phyloP scores from a whole-genome alignment of 2,888 invertebrate species.

The Scaptomyza flava region DNA sequence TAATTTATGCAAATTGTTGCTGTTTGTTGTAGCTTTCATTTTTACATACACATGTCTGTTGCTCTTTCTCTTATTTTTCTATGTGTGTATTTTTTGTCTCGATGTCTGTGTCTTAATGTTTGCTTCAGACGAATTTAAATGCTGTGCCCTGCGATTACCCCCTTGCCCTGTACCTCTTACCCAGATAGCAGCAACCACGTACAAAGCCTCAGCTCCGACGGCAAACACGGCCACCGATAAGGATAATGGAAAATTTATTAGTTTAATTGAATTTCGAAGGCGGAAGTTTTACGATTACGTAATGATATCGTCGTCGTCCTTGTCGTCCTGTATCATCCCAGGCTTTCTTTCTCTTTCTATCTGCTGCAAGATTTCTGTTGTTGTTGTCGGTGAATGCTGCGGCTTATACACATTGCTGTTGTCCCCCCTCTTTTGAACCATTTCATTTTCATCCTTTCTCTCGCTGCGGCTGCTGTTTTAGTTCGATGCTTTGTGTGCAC shows the following conservation, averaged over 20 bases:
- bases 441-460: slow-evolving; percentile 5
- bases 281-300: slow-evolving; percentile 78
- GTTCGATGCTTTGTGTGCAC: slow-evolving; percentile 61
- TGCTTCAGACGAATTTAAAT: slow-evolving; percentile 71
- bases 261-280: slow-evolving; percentile 83
- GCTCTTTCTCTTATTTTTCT: slow-evolving; percentile 3
- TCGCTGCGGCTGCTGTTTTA: slow-evolving; percentile 52
- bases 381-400: slow-evolving; percentile 52
- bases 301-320: slow-evolving; percentile 69
- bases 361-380: slow-evolving; percentile 21
- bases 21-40: slow-evolving; percentile 62
- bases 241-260: slow-evolving; percentile 82
- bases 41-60: slow-evolving; percentile 28
- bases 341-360: slow-evolving; percentile 5
- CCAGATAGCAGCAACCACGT: slow-evolving; percentile 15
- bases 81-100: neutral
- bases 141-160: slow-evolving; percentile 25
- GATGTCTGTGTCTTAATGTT: slow-evolving; percentile 48
- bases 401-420: slow-evolving; percentile 64
- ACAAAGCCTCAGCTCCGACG: slow-evolving; percentile 41
- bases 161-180: neutral
- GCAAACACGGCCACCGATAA: slow-evolving; percentile 70
- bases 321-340: slow-evolving; percentile 35
- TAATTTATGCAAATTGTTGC: slow-evolving; percentile 83
- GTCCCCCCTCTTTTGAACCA: neutral